Evolutionary conservation across 53 echinoderm and acorn worm species (phyloP), one percentile per base, ranked within the genome.

Genomic region (Mesocentrotus franciscanus): DNA sequence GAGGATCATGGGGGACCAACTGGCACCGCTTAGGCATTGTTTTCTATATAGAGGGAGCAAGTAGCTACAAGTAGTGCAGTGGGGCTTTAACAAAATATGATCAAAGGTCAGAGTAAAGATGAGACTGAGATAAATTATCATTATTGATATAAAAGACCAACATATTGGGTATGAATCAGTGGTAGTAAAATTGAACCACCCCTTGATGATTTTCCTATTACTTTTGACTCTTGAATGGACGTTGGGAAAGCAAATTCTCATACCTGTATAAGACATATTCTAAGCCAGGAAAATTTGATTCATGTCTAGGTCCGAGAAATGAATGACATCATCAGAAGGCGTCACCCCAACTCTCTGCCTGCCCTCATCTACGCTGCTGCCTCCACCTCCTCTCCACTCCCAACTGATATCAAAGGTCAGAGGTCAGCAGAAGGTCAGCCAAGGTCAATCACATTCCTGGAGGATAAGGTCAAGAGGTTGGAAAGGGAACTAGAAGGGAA

Each of bases 361-460:
- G 99, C 99, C 34, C 95, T 99, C 90, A 99, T 99, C 96, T 97
- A 98, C 85, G 99, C 99, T 55, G 99, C 99, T 2, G 98, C 98
- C 49, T 95, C 98, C 0, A 94, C 96, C 26, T 92, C 95, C 11
- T 90, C 95, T 81, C 89, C 91, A 4, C 57, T 94, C 83, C 93
- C 66, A 12, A 95, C 96, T 66, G 91, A 97, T 10, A 26, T 94
- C 96, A 98, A 97, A 70, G 98, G 97, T 33, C 97, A 98, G 85
- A 85, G 87, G 71, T 94, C 95, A 94, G 7, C n/a, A 1, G 95
- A 94, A 62, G 95, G 95, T 94, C 95, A 94, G 30, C 87, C 95
- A 39, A 94, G 95, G 95, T 96, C 98, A 17, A 95, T 94, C 56
- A 96, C 96, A 20, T 99, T 98, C 96, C 96, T 99, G 42, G 98